Percentiles rank a stretch among this genome's conserved stretches.
Evolutionary conservation across 2,888 invertebrate species (phyloP).

Genomic region (Tetragonula carbonaria): DNA sequence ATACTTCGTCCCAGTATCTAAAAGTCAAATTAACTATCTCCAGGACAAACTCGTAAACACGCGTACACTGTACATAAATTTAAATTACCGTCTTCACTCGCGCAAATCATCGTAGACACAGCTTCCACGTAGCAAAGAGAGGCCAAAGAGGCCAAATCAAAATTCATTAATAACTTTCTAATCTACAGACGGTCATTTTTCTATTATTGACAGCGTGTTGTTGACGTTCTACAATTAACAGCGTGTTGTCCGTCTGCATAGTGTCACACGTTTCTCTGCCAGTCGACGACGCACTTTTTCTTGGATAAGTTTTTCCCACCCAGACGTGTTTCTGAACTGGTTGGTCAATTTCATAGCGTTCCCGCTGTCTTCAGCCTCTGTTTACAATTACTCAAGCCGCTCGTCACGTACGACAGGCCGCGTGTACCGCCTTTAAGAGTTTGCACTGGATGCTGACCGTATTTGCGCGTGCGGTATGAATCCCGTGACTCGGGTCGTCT

Average conservation of each 20-base stretch:
- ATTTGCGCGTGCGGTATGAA: conserved; percentile 49
- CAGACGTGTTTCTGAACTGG: neutral
- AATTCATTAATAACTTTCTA: too few species aligned
- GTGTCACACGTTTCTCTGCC: neutral
- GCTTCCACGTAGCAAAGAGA: too few species aligned
- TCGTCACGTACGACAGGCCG: conserved; percentile 60
- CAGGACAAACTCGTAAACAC: too few species aligned
- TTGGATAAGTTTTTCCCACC: neutral
- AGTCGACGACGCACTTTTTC: neutral
- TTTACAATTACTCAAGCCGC: conserved; percentile 68
- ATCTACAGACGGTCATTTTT: too few species aligned
- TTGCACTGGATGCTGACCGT: conserved; percentile 49
- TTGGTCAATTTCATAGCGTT: neutral
- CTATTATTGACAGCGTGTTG: too few species aligned
- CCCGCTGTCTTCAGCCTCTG: conserved; percentile 32
- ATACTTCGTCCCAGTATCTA: neutral
- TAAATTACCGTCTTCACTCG: too few species aligned
- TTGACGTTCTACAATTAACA: too few species aligned
- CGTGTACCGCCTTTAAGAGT: conserved; percentile 41
- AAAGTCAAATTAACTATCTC: too few species aligned
- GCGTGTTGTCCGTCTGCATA: too few species aligned
- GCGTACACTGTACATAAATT: too few species aligned
- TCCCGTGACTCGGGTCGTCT: conserved; percentile 21
- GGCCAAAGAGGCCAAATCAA: too few species aligned
- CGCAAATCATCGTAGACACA: too few species aligned